Percentiles rank a stretch among this genome's conserved stretches.
phyloP scores from a whole-genome alignment of 2,888 invertebrate genomes.

The Myathropa florea region DNA sequence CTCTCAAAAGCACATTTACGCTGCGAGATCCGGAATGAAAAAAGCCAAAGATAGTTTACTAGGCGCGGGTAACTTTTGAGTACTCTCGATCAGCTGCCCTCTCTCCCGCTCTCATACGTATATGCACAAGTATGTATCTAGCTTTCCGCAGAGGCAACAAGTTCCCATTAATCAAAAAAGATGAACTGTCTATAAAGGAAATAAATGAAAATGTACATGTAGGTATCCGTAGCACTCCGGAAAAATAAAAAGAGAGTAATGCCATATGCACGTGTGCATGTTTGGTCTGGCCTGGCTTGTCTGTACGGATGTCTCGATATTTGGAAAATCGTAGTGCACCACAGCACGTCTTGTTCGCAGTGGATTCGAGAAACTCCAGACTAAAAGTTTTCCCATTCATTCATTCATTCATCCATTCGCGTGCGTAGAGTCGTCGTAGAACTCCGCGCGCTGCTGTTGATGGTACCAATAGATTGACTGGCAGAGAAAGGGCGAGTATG shows the following conservation, averaged over 20 bases:
- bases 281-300: background rate
- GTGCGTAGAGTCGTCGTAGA: constrained; percentile 53
- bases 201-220: constrained; percentile 51
- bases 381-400: constrained; percentile 53
- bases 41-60: constrained; percentile 4
- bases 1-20: constrained; percentile 34
- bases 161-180: constrained; percentile 70
- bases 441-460: constrained; percentile 22
- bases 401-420: constrained; percentile 51
- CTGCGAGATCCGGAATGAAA: constrained; percentile 5
- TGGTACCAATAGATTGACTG: constrained; percentile 39
- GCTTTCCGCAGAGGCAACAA: constrained; percentile 61
- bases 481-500: constrained; percentile 42
- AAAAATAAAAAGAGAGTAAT: constrained; percentile 47
- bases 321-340: constrained; percentile 50
- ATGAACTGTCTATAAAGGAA: constrained; percentile 60
- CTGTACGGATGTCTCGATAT: constrained; percentile 38
- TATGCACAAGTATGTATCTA: constrained; percentile 10
- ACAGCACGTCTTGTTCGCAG: constrained; percentile 21
- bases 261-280: constrained; percentile 61
- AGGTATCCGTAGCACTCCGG: constrained; percentile 26
- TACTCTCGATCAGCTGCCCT: constrained; percentile 20
- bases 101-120: constrained; percentile 16
- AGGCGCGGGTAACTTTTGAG: constrained; percentile 34
- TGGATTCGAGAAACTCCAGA: constrained; percentile 37